A percentile compares a stretch with the other conserved stretches of the same genome.
Evolutionary conservation across 2,113 vertebrate genomes (phyloP).

Genomic region (Cercopithecus mona): DNA sequence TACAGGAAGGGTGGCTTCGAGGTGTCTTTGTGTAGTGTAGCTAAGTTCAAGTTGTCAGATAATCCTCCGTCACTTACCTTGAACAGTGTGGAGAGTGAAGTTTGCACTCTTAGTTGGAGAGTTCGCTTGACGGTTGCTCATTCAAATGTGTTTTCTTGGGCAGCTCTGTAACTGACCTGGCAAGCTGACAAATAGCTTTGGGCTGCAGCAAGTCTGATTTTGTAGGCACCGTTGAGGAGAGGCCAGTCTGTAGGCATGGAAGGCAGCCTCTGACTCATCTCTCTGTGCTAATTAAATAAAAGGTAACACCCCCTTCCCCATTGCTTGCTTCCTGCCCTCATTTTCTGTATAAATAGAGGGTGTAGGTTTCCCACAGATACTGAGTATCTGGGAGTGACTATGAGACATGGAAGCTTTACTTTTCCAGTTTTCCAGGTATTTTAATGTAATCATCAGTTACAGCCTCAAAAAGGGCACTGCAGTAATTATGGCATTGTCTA

Average conservation of each 20-base stretch:
- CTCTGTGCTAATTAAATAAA: neutral
- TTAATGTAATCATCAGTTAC: neutral
- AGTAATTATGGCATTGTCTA: neutral
- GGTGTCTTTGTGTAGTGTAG: neutral
- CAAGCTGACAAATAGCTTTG: neutral
- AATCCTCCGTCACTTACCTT: neutral
- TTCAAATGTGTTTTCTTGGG: slow-evolving; percentile 7
- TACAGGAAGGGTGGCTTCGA: neutral
- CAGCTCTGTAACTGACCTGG: neutral
- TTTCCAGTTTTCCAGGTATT: neutral
- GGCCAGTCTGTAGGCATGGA: neutral
- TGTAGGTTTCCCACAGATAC: slow-evolving; percentile 4
- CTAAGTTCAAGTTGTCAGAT: neutral
- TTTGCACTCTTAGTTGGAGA: neutral
- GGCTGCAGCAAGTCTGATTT: neutral
- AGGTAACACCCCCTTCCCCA: neutral
- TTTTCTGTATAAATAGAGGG: neutral
- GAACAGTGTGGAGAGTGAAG: neutral
- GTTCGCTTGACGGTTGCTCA: neutral
- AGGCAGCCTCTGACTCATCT: neutral
- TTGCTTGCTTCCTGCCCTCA: neutral
- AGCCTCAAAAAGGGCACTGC: neutral
- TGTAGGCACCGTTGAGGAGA: neutral
- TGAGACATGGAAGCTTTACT: neutral
- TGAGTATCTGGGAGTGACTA: neutral